Percentiles rank a stretch among this genome's conserved stretches.
Evolutionary conservation across 1,140 invertebrate genomes (phyloP).

Genomic region (Sitophilus oryzae): DNA sequence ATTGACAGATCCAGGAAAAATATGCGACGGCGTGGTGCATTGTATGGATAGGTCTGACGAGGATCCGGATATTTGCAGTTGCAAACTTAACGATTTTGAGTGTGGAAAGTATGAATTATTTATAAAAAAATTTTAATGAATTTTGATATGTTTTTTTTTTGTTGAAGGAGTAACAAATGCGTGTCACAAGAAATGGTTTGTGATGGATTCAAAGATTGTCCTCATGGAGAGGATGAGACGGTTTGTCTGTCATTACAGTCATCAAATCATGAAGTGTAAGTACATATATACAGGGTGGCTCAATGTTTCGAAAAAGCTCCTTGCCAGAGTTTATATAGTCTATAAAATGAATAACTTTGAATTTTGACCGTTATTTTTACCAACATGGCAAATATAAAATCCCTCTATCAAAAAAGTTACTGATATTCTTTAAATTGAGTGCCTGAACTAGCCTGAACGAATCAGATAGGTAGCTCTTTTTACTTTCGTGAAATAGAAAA

Average conservation of each 20-base stretch:
- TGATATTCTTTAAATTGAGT: no score
- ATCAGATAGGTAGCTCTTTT: no score
- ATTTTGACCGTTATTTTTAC: no score
- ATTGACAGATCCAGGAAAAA: conserved; percentile 54
- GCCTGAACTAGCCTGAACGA: no score
- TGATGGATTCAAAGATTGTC: conserved; percentile 63
- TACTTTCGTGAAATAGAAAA: no score
- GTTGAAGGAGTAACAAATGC: conserved; percentile 49
- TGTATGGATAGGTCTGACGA: conserved; percentile 79
- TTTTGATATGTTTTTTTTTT: not conserved
- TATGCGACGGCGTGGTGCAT: conserved; percentile 74
- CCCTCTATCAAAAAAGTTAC: no score
- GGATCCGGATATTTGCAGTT: conserved; percentile 56
- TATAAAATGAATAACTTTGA: no score
- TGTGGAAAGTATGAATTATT: conserved; percentile 46
- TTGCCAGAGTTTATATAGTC: no score
- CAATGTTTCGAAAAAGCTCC: no score
- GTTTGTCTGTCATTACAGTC: conserved; percentile 40
- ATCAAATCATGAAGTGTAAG: conserved; percentile 4
- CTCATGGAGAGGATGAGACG: conserved; percentile 61
- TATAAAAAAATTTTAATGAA: not conserved
- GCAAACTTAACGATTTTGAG: conserved; percentile 48
- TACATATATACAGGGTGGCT: no score
- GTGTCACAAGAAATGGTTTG: conserved; percentile 65
- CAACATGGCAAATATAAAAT: no score